Evolutionary conservation across 2,797 vertebrate genomes (phyloP).

Genomic region (Danio choprae): DNA sequence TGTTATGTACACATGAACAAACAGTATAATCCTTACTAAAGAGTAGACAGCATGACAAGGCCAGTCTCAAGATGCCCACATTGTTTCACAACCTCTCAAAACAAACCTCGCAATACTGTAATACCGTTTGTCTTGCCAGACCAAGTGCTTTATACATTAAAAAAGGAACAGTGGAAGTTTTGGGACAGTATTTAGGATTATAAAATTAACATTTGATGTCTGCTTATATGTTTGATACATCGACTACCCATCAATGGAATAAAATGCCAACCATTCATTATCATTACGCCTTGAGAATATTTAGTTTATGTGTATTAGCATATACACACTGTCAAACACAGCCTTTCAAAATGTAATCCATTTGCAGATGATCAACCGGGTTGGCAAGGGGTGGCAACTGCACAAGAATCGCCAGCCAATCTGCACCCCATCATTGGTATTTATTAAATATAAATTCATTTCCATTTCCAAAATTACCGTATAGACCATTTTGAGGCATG

Average conservation of each 20-base stretch:
- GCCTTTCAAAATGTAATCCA: no score
- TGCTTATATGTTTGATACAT: neutral
- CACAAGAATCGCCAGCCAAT: no score
- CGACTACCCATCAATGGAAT: neutral
- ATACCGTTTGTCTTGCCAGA: neutral
- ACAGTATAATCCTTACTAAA: conserved; percentile 38
- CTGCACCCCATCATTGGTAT: no score
- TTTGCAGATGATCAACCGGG: no score
- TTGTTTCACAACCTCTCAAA: conserved; percentile 6
- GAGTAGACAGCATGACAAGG: conserved; percentile 48
- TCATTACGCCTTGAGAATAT: neutral
- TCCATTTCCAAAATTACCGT: no score
- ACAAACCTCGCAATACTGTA: neutral
- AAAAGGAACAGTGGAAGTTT: neutral
- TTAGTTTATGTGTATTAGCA: no score
- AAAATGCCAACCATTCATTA: neutral
- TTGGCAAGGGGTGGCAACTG: no score
- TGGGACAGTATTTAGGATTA: neutral
- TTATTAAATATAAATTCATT: no score
- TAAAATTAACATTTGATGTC: neutral
- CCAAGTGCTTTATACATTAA: neutral
- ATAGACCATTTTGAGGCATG: no score
- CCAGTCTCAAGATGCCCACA: conserved; percentile 44
- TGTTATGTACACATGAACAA: conserved; percentile 55
- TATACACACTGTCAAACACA: no score